Evolutionary conservation across 2,113 vertebrate species (phyloP).

Genomic region (Rhinoderma darwinii): DNA sequence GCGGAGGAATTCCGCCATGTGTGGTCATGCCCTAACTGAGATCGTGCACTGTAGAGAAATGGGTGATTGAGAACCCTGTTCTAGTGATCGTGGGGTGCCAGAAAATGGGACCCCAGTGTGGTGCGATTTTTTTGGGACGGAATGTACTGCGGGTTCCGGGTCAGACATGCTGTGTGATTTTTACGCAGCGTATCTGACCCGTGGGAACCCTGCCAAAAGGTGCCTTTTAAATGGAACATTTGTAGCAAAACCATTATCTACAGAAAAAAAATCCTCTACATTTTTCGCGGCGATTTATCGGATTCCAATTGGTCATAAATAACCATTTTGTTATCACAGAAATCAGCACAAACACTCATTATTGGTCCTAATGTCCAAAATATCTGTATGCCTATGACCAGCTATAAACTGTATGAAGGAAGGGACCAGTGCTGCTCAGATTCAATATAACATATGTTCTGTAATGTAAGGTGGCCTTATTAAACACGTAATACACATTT

Average conservation of each 20-base stretch:
- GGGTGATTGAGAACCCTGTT: too few species aligned
- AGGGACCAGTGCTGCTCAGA: not conserved
- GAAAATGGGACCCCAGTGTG: too few species aligned
- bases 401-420: not conserved
- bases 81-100: too few species aligned
- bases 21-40: too few species aligned
- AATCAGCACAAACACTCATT: not conserved
- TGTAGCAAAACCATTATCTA: not conserved
- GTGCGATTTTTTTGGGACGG: too few species aligned
- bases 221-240: not conserved
- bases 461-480: conserved; percentile 5
- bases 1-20: too few species aligned
- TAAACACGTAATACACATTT: conserved; percentile 38
- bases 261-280: not conserved
- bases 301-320: not conserved
- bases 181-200: too few species aligned
- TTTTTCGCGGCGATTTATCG: not conserved
- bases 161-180: too few species aligned
- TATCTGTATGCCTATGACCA: not conserved
- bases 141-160: too few species aligned
- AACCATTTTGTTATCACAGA: not conserved
- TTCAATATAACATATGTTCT: conserved; percentile 26
- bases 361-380: not conserved
- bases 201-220: too few species aligned
- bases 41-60: too few species aligned